Percentiles rank a stretch among this genome's conserved stretches.
Evolutionary conservation across 2,113 vertebrate genomes (phyloP).

Genomic region (Nipponia nippon): DNA sequence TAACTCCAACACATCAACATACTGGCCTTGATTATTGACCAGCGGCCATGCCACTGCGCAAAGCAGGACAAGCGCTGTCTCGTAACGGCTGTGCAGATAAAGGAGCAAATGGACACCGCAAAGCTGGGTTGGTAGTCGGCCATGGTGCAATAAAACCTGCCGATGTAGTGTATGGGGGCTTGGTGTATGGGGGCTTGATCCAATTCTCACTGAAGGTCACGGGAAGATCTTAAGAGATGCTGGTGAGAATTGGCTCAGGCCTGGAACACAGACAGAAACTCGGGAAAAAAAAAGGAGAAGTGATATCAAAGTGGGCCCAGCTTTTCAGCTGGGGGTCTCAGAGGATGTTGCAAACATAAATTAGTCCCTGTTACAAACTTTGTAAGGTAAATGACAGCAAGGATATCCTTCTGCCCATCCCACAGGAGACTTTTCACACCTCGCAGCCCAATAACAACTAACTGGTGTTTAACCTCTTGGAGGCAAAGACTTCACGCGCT

Average conservation of each 20-base stretch:
- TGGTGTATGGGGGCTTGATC: background rate
- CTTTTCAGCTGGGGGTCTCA: background rate
- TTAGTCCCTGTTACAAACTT: background rate
- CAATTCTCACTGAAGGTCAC: background rate
- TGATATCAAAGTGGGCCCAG: background rate
- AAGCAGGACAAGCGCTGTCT: background rate
- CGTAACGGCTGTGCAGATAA: background rate
- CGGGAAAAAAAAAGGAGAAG: fast-evolving
- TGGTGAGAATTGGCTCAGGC: background rate
- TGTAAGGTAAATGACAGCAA: background rate
- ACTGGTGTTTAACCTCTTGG: fast-evolving
- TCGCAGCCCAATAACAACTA: background rate
- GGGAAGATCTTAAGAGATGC: background rate
- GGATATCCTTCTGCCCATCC: background rate
- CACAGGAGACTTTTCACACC: background rate
- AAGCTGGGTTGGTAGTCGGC: fast-evolving
- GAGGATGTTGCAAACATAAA: background rate
- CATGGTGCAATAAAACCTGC: background rate
- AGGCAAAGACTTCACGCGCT: background rate
- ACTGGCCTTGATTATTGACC: background rate
- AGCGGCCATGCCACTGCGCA: fast-evolving
- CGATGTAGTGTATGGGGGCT: fast-evolving
- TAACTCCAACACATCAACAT: background rate
- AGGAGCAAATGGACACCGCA: fast-evolving
- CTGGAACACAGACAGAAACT: background rate